Evolutionary conservation across 2,888 invertebrate genomes (phyloP).

Genomic region (Limnephilus auricula): DNA sequence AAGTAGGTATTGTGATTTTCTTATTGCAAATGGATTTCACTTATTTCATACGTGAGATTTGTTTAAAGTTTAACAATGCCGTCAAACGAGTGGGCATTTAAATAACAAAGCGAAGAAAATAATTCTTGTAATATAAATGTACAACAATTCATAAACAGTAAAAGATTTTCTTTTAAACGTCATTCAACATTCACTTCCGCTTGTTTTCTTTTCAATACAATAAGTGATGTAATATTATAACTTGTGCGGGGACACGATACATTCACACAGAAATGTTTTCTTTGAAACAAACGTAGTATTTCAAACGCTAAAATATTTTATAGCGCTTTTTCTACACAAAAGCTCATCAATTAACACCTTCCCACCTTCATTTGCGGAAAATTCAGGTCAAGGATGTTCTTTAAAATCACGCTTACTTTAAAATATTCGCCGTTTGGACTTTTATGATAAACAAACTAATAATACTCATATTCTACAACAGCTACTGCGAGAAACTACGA

Average conservation of each 20-base stretch:
- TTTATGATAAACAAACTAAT: background rate
- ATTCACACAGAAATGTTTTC: background rate
- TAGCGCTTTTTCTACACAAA: background rate
- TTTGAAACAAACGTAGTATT: background rate
- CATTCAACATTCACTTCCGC: constrained; percentile 15
- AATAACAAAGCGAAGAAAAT: constrained; percentile 5
- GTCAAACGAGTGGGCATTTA: background rate
- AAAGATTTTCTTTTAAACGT: background rate
- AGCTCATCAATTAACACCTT: constrained; percentile 36
- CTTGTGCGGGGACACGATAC: background rate
- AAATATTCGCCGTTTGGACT: background rate
- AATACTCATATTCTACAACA: background rate
- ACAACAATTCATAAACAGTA: background rate
- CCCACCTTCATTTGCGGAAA: background rate
- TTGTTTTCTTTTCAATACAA: constrained; percentile 6
- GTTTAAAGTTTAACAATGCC: background rate
- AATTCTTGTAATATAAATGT: background rate
- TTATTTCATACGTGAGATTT: background rate
- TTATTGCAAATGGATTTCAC: background rate
- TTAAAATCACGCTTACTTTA: background rate
- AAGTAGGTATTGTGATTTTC: background rate
- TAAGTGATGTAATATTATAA: background rate
- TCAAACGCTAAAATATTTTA: background rate
- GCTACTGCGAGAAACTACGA: background rate
- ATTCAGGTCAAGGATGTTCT: constrained; percentile 28